Evolutionary conservation across 2,888 invertebrate species (phyloP).

Genomic region (Agriopis leucophaearia): DNA sequence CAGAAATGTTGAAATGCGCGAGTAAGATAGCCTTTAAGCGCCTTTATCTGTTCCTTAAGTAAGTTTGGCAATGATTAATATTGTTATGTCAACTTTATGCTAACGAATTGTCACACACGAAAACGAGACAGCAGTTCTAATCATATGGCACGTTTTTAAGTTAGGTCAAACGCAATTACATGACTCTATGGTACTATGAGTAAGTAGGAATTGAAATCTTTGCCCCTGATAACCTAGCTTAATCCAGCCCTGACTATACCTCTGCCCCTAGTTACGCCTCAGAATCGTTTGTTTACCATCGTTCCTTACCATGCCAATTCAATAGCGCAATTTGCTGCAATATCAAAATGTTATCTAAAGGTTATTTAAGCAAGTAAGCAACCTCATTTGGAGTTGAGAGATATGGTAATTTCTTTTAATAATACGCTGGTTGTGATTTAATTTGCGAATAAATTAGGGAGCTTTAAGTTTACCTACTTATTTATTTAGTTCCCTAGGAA

Average conservation of each 20-base stretch:
- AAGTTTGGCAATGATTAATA: too few relatives aligned
- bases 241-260: not conserved
- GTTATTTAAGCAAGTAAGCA: conserved; percentile 37
- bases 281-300: conserved; percentile 39
- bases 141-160: not conserved
- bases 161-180: not conserved
- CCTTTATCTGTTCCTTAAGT: too few relatives aligned
- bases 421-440: conserved; percentile 13
- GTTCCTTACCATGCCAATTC: conserved; percentile 36
- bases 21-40: too few relatives aligned
- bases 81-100: too few relatives aligned
- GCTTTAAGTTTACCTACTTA: not conserved
- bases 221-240: not conserved
- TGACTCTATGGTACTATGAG: not conserved
- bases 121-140: too few relatives aligned
- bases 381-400: conserved; percentile 31
- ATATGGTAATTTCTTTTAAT: conserved; percentile 38
- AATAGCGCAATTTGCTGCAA: conserved; percentile 47
- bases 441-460: conserved; percentile 14
- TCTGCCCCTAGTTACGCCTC: conserved; percentile 20
- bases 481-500: not conserved
- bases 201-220: not conserved
- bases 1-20: too few relatives aligned
- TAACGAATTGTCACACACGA: not conserved
- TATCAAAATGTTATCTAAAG: conserved; percentile 45